Conservation (phyloP, 1,140 invertebrate species). For the Polypedilum pembai region DNA sequence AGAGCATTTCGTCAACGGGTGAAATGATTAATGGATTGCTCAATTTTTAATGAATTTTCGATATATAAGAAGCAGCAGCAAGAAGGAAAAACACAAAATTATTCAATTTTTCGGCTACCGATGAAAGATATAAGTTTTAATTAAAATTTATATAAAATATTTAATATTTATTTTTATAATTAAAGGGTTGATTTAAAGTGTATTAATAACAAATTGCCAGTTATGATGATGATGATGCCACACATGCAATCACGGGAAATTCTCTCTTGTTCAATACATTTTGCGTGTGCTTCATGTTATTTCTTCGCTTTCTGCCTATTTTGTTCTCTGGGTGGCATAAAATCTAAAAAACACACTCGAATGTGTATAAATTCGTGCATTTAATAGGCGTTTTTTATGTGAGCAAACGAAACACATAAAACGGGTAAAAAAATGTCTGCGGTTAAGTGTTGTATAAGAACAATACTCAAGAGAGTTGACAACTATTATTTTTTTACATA, state of each 20-base stretch:
- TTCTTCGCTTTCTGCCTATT: not conserved
- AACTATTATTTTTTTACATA: slow-evolving; percentile 5
- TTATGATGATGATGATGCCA: not conserved
- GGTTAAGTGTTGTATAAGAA: not conserved
- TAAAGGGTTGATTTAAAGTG: slow-evolving; percentile 18
- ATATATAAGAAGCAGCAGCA: not conserved
- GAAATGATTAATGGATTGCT: slow-evolving; percentile 18
- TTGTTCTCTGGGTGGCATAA: slow-evolving; percentile 16
- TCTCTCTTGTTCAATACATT: not conserved
- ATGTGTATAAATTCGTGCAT: not conserved
- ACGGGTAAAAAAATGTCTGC: slow-evolving; percentile 6
- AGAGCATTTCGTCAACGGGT: not conserved
- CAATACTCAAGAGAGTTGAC: slow-evolving; percentile 11
- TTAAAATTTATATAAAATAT: slow-evolving; percentile 20
- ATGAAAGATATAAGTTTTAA: slow-evolving; percentile 19
- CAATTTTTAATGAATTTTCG: slow-evolving; percentile 14
- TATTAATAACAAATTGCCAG: slow-evolving; percentile 1
- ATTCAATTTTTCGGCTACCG: not conserved
- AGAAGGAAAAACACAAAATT: not conserved
- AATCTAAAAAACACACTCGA: not conserved
- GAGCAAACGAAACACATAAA: not conserved
- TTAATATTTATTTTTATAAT: slow-evolving; percentile 20
- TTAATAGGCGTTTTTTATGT: slow-evolving; percentile 18
- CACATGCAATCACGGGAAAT: not conserved
- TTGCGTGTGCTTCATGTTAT: not conserved